Percentiles rank a stretch among this genome's conserved stretches.
Evolutionary conservation across 2,113 vertebrate genomes (phyloP).

Genomic region (Gadus macrocephalus): DNA sequence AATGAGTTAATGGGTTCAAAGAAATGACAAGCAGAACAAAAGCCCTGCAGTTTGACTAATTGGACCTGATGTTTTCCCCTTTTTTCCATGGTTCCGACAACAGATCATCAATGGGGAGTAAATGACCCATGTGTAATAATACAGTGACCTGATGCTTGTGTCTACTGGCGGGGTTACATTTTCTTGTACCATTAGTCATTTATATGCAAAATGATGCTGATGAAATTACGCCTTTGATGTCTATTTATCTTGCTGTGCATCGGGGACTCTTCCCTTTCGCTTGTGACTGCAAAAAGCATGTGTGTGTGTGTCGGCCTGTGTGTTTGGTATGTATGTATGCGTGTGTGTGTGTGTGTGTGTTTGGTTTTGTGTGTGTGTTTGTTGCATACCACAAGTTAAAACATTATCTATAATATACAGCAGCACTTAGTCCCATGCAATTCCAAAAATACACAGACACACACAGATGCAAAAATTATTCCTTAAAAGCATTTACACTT

Average conservation of each 20-base stretch:
- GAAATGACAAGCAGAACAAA: not conserved
- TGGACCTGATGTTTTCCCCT: not conserved
- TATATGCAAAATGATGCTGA: conserved; percentile 22
- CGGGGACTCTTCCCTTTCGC: no score
- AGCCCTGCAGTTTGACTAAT: not conserved
- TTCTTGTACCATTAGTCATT: conserved; percentile 25
- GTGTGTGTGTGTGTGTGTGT: not conserved
- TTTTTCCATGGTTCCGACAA: conserved; percentile 2
- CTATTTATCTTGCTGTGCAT: not conserved
- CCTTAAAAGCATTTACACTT: no score
- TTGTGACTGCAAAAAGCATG: not conserved
- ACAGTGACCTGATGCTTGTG: not conserved
- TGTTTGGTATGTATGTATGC: not conserved
- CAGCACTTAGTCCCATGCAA: not conserved
- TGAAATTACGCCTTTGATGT: conserved; percentile 34
- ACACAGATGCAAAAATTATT: no score
- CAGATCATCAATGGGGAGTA: conserved; percentile 4
- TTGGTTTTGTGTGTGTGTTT: not conserved
- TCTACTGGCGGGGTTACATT: conserved; percentile 1
- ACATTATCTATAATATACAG: not conserved
- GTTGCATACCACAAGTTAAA: not conserved
- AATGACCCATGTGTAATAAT: conserved; percentile 8
- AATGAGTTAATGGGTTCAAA: no score
- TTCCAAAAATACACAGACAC: not conserved
- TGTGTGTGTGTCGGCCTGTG: not conserved